A percentile compares a stretch with the other conserved stretches of the same genome.
phyloP scores from a whole-genome alignment of 1,140 invertebrate genomes.

The Trachelipus rathkii region DNA sequence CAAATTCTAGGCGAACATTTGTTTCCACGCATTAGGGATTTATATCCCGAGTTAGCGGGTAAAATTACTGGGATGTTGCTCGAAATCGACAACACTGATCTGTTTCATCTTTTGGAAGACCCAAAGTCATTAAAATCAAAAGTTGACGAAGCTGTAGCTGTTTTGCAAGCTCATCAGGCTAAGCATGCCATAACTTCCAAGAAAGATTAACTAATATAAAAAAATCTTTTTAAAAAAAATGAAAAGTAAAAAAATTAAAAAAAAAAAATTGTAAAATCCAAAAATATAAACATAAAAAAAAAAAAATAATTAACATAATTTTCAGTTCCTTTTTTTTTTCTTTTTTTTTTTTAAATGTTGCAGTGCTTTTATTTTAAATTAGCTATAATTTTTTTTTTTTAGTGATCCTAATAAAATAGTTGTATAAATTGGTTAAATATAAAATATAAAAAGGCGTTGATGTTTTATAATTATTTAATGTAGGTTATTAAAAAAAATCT shows the following conservation, averaged over 20 bases:
- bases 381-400: no score
- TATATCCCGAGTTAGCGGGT: slow-evolving; percentile 88
- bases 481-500: no score
- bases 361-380: no score
- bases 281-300: background rate
- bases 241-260: background rate
- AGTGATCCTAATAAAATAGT: no score
- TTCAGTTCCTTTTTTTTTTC: no score
- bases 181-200: slow-evolving; percentile 60
- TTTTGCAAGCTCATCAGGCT: slow-evolving; percentile 93
- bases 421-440: no score
- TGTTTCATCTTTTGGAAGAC: slow-evolving; percentile 97
- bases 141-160: slow-evolving; percentile 92
- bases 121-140: slow-evolving; percentile 91
- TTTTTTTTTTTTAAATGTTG: no score
- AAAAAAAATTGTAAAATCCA: background rate
- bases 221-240: background rate
- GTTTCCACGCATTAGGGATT: slow-evolving; percentile 90
- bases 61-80: slow-evolving; percentile 99
- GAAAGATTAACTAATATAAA: background rate
- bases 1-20: slow-evolving; percentile 97
- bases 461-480: no score
- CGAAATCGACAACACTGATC: slow-evolving; percentile 97
- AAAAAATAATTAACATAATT: no score
- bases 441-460: no score